These are phyloP conservation scores for Athalia rosae DNA, from an alignment of 2,888 invertebrate genomes.

Conservation along the genomic window DNA sequence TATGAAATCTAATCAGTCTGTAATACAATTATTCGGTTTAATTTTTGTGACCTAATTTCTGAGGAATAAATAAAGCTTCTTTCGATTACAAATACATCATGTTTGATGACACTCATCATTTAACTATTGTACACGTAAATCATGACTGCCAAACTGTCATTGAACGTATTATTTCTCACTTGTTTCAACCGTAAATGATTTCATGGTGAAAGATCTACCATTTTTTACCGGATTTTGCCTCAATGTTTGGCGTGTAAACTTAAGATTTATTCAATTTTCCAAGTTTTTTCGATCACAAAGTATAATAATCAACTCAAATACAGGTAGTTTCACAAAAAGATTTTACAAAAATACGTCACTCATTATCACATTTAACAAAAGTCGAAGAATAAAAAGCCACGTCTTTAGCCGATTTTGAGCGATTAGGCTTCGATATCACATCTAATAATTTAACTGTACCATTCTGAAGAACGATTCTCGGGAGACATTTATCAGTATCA, in stretches of 20 bases:
- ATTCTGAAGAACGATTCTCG: slow-evolving; percentile 57
- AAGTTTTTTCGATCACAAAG: no score
- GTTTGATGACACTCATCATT: background rate
- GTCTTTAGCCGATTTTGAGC: background rate
- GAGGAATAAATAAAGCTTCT: slow-evolving; percentile 7
- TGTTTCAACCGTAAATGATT: no score
- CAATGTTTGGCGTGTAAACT: no score
- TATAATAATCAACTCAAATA: no score
- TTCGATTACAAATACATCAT: slow-evolving; percentile 12
- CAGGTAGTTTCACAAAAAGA: no score
- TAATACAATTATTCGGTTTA: slow-evolving; percentile 22
- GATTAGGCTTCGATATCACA: background rate
- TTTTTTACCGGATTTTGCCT: no score
- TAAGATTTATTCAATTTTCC: no score
- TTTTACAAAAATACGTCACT: no score
- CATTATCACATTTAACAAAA: no score
- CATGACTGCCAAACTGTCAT: background rate
- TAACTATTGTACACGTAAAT: background rate
- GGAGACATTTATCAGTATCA: slow-evolving; percentile 56
- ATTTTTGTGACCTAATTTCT: background rate
- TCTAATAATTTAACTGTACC: slow-evolving; percentile 30
- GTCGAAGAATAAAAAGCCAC: no score
- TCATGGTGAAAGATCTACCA: no score
- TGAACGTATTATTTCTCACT: background rate
- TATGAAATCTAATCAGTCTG: background rate